A percentile compares a stretch with the other conserved stretches of the same genome.
Evolutionary conservation across 2,888 invertebrate species (phyloP).

Genomic region (Alsophila aescularia): DNA sequence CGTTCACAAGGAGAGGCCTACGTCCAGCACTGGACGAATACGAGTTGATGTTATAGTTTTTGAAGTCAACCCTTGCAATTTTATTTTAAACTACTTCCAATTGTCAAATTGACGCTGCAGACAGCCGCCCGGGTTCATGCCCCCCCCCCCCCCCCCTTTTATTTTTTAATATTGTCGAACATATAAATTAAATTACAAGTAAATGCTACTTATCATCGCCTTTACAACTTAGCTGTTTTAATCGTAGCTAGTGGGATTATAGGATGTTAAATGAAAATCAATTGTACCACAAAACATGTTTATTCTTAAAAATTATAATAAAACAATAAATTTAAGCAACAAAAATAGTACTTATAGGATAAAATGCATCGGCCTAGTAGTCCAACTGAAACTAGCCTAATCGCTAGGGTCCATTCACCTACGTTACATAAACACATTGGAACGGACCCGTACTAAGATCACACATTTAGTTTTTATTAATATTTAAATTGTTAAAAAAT

Average conservation of each 20-base stretch:
- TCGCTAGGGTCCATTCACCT: conserved; percentile 12
- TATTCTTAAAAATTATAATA: conserved; percentile 17
- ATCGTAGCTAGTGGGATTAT: background rate
- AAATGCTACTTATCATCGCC: no score
- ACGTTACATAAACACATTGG: conserved; percentile 12
- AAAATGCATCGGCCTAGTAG: conserved; percentile 17
- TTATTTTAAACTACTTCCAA: no score
- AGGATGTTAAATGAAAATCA: conserved; percentile 7
- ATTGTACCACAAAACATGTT: conserved; percentile 24
- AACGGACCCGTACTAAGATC: conserved; percentile 26
- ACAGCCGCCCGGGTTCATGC: no score
- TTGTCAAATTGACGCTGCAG: no score
- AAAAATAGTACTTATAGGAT: conserved; percentile 18
- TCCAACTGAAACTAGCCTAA: conserved; percentile 15
- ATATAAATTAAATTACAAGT: no score
- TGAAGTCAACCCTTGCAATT: no score
- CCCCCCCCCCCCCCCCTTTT: no score
- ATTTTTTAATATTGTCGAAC: no score
- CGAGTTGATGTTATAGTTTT: no score
- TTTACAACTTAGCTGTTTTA: background rate
- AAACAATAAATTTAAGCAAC: conserved; percentile 23
- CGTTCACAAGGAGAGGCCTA: no score
- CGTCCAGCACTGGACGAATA: no score
- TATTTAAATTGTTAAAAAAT: conserved; percentile 52
- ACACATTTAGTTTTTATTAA: conserved; percentile 26